A percentile compares a stretch with the other conserved stretches of the same genome.
These are phyloP conservation scores for Geococcyx californianus DNA, from an alignment of 2,113 vertebrate genomes.

Conservation along the genomic window DNA sequence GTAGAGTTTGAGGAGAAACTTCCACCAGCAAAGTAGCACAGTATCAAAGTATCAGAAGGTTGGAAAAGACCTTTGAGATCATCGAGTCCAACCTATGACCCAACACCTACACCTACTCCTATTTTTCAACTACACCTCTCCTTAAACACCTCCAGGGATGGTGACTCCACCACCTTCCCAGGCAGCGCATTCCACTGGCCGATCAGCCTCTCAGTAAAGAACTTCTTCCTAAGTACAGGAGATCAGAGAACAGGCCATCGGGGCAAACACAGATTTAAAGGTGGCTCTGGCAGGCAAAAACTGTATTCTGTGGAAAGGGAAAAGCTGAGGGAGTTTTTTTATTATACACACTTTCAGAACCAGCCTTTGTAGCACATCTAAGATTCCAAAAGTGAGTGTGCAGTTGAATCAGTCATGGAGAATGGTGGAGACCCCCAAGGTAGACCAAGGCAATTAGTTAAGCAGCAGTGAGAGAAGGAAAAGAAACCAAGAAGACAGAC, in stretches of 20 bases:
- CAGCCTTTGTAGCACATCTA: constrained; percentile 19
- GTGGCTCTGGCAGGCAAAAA: neutral
- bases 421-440: neutral
- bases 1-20: constrained; percentile 27
- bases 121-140: too few relatives aligned
- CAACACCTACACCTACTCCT: too few relatives aligned
- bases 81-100: too few relatives aligned
- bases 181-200: too few relatives aligned
- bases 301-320: neutral
- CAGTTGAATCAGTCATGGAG: constrained; percentile 10
- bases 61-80: too few relatives aligned
- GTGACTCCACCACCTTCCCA: too few relatives aligned
- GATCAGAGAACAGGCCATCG: neutral
- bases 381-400: constrained; percentile 26
- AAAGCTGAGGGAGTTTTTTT: constrained; percentile 6
- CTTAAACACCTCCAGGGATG: too few relatives aligned
- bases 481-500: neutral
- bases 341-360: constrained; percentile 23
- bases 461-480: neutral
- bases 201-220: too few relatives aligned
- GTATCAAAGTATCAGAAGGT: too few relatives aligned
- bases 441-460: constrained; percentile 12
- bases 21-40: constrained; percentile 46
- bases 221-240: too few relatives aligned
- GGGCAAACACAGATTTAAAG: neutral